Conservation (phyloP, 2,888 invertebrate species). For the Drosophila multiciliata region DNA sequence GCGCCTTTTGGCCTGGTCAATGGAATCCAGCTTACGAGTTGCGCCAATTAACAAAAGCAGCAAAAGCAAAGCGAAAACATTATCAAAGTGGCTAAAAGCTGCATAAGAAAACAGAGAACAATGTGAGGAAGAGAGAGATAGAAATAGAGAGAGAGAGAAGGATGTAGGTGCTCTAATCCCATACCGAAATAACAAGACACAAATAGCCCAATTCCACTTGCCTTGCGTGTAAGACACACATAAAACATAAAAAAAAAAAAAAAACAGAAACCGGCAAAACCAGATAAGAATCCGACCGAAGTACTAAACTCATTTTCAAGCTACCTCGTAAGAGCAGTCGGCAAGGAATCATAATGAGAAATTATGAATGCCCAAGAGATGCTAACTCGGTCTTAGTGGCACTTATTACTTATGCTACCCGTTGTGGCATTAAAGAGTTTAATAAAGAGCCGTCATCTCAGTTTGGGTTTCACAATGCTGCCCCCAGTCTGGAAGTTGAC, state of each 20-base stretch:
- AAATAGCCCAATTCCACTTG: constrained; percentile 11
- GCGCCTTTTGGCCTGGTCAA: constrained; percentile 14
- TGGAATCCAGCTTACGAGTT: constrained; percentile 32
- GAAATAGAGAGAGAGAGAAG: not conserved
- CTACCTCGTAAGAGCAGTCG: constrained; percentile 11
- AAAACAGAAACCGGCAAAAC: constrained; percentile 1
- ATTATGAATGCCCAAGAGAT: constrained; percentile 62
- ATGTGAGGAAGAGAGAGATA: constrained; percentile 12
- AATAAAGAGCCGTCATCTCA: not conserved
- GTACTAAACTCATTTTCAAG: constrained; percentile 31
- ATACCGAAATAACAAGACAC: constrained; percentile 6
- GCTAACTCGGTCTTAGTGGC: not conserved
- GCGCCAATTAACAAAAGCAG: constrained; percentile 57
- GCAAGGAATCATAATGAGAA: constrained; percentile 65
- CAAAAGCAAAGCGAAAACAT: constrained; percentile 46
- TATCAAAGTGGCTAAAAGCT: constrained; percentile 37
- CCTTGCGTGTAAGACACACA: constrained; percentile 46
- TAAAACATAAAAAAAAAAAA: constrained; percentile 19
- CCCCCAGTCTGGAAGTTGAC: not conserved
- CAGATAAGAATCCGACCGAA: constrained; percentile 37
- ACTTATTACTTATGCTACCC: constrained; percentile 61
- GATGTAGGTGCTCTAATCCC: not conserved
- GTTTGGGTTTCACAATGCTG: not conserved
- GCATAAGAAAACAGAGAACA: constrained; percentile 15
- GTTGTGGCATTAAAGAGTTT: constrained; percentile 3